phyloP scores from a whole-genome alignment of 2,113 vertebrate genomes.

The Nyctereutes procyonoides region DNA sequence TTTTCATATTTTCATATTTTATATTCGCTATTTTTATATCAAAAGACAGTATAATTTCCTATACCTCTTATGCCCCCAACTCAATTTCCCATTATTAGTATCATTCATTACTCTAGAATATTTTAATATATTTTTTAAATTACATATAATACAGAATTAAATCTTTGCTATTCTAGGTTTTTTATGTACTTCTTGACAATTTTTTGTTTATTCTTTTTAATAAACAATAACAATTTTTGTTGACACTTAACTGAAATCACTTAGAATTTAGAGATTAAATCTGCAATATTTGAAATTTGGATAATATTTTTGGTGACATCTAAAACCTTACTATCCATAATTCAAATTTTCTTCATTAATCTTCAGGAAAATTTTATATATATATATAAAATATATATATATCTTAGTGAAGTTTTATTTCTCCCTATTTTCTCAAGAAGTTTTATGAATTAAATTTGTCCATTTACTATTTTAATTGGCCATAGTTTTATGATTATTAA shows the following conservation, averaged over 20 bases:
- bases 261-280: neutral
- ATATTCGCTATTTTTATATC: too few relatives aligned
- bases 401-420: conserved; percentile 31
- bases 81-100: neutral
- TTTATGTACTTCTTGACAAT: neutral
- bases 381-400: neutral
- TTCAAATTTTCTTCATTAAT: neutral
- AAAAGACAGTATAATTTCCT: neutral
- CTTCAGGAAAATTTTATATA: neutral
- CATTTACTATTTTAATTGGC: neutral
- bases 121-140: neutral
- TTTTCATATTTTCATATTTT: neutral
- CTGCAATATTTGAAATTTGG: neutral
- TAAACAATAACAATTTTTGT: neutral
- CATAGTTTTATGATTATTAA: neutral
- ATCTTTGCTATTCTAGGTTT: neutral
- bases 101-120: neutral
- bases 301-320: neutral
- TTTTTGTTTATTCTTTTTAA: neutral
- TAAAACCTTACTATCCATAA: neutral
- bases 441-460: neutral
- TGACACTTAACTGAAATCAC: neutral
- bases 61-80: accelerated
- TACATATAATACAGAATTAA: neutral
- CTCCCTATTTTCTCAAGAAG: neutral